Conservation (phyloP, 37 sponge, comb jelly and placozoan species). For the Oopsacas minuta region DNA sequence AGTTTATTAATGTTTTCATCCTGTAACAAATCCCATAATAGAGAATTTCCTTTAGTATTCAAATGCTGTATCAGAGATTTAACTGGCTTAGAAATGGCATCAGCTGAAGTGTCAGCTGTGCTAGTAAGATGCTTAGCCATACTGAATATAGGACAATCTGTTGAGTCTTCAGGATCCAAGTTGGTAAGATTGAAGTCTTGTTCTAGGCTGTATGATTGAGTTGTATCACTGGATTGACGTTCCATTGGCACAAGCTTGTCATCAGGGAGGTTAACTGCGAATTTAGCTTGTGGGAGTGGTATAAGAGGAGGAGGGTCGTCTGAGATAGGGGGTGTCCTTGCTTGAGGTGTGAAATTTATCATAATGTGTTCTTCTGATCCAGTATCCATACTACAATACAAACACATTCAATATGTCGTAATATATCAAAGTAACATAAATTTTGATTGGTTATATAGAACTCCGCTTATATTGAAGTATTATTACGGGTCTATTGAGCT, state of each 20-base stretch:
- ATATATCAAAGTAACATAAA: not conserved
- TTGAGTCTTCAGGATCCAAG: not conserved
- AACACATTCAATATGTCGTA: too few species aligned
- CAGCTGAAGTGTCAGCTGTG: not conserved
- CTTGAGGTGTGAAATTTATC: not conserved
- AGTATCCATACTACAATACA: conserved; percentile 10
- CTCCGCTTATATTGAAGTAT: not conserved
- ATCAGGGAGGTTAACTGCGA: not conserved
- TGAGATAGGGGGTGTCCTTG: not conserved
- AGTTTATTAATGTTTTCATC: not conserved
- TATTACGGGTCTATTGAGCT: too few species aligned
- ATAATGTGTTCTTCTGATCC: not conserved
- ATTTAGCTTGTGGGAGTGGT: not conserved
- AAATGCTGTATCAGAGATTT: not conserved
- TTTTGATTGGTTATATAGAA: not conserved
- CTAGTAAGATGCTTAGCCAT: not conserved
- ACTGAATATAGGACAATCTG: not conserved
- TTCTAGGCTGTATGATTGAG: not conserved
- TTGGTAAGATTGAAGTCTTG: not conserved
- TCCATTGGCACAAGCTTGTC: not conserved
- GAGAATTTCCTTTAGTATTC: not conserved
- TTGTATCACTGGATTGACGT: conserved; percentile 16
- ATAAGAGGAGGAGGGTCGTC: not conserved
- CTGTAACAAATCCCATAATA: not conserved
- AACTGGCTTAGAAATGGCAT: not conserved